These are phyloP conservation scores for Lepidocyrtinus sp. DNA, from an alignment of 2,888 invertebrate species.

Conservation along the genomic window DNA sequence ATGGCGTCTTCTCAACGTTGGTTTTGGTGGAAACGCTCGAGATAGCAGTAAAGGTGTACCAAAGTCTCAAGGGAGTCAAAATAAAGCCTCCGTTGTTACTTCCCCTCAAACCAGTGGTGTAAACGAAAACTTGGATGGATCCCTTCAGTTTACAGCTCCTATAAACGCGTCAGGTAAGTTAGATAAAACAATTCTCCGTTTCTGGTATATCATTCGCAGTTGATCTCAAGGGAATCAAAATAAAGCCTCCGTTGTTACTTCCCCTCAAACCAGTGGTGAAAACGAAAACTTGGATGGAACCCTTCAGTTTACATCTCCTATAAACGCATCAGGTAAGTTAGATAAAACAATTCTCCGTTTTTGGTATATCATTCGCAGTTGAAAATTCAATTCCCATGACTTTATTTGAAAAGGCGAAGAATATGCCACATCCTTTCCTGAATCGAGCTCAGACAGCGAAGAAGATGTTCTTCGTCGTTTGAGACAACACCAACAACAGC, in stretches of 20 bases:
- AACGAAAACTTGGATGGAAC: conserved; percentile 29
- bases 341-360: background rate
- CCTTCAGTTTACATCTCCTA: conserved; percentile 35
- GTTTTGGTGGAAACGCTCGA: conserved; percentile 29
- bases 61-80: conserved; percentile 27
- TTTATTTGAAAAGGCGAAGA: conserved; percentile 75
- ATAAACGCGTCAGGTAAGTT: conserved; percentile 28
- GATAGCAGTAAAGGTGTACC: conserved; percentile 23
- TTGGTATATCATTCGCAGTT: background rate
- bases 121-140: conserved; percentile 31
- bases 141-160: conserved; percentile 34
- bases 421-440: conserved; percentile 79
- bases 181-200: background rate
- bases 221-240: no score
- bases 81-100: conserved; percentile 23
- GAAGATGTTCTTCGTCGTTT: conserved; percentile 79
- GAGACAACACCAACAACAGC: conserved; percentile 69
- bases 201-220: background rate
- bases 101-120: conserved; percentile 24
- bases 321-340: conserved; percentile 29
- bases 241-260: conserved; percentile 28
- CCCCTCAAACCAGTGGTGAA: conserved; percentile 23
- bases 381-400: conserved; percentile 14
- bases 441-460: conserved; percentile 84
- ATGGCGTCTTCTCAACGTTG: conserved; percentile 73